Evolutionary conservation across 2,113 vertebrate genomes (phyloP).

Genomic region (Siniperca chuatsi): DNA sequence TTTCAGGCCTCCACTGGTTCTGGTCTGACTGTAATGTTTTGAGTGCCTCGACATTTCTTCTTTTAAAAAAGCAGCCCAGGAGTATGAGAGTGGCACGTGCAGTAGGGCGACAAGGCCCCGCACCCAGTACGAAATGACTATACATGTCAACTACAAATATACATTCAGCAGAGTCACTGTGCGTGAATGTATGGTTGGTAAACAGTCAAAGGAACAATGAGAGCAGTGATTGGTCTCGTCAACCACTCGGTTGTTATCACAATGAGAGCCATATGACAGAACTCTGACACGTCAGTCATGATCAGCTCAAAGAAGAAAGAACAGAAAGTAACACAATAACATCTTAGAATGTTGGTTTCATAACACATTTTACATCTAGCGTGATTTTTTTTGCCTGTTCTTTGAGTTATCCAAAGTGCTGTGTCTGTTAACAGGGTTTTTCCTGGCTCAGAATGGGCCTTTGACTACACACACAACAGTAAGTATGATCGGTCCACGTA

Average conservation of each 20-base stretch:
- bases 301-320: neutral
- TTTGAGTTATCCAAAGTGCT: no score
- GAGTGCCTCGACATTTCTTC: neutral
- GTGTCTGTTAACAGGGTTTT: no score
- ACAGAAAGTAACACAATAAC: neutral
- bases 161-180: slow-evolving; percentile 11
- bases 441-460: no score
- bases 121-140: slow-evolving; percentile 36
- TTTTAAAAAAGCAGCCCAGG: neutral
- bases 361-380: neutral
- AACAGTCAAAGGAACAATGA: slow-evolving; percentile 52
- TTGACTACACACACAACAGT: no score
- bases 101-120: slow-evolving; percentile 12
- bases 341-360: neutral
- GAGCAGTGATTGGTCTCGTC: neutral
- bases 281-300: neutral
- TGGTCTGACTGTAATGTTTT: neutral
- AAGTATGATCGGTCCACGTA: no score
- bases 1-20: neutral
- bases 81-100: neutral
- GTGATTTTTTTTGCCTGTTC: neutral
- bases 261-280: slow-evolving; percentile 48
- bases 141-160: slow-evolving; percentile 27
- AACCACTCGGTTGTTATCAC: slow-evolving; percentile 39
- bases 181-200: neutral